Evolutionary conservation across 2,888 invertebrate genomes (phyloP).

Genomic region (Tetrapedia diversipes): DNA sequence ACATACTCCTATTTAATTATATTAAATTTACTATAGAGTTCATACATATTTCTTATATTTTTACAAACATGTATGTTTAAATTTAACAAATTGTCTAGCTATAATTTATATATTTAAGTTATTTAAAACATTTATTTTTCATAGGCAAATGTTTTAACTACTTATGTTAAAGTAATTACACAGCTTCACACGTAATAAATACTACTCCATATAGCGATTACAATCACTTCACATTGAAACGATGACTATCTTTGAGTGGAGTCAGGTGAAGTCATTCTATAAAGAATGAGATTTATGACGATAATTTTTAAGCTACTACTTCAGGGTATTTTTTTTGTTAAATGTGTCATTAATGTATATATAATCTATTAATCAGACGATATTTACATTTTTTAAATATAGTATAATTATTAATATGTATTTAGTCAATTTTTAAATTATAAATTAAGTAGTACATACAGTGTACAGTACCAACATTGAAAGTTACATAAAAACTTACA

Average conservation of each 20-base stretch:
- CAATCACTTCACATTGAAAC: background rate
- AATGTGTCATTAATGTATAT: too few species aligned
- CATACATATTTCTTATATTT: conserved; percentile 7
- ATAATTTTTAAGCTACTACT: background rate
- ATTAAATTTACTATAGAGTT: background rate
- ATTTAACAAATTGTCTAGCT: too few species aligned
- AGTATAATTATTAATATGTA: too few species aligned
- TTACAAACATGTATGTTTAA: conserved; percentile 1
- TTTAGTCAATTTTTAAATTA: too few species aligned
- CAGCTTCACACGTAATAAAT: background rate
- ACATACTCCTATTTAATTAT: too few species aligned
- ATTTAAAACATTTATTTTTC: background rate
- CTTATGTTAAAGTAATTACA: background rate
- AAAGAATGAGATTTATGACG: background rate
- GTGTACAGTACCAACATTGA: background rate
- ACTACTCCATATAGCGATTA: background rate
- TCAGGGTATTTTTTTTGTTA: too few species aligned
- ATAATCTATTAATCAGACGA: too few species aligned
- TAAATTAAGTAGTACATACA: background rate
- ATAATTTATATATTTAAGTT: conserved; percentile 6
- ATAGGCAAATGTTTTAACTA: background rate
- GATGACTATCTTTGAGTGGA: background rate
- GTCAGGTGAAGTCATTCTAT: background rate
- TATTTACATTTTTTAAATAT: too few species aligned
- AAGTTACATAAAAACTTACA: background rate